Evolutionary conservation across 2,888 invertebrate genomes (phyloP).

Genomic region (Papilio demoleus): DNA sequence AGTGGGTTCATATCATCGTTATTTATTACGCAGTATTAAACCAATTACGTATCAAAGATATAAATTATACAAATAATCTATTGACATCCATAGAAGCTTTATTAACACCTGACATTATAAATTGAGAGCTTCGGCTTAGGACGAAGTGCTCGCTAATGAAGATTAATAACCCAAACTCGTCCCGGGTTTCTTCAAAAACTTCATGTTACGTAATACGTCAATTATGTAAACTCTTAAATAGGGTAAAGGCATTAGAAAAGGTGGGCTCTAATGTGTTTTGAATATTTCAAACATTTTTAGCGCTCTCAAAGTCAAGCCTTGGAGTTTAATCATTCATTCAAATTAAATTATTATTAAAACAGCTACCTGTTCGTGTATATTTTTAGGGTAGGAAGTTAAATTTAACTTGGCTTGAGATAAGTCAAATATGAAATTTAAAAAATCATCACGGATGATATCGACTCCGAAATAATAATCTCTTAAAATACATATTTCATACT

Average conservation of each 20-base stretch:
- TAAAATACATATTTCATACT: neutral
- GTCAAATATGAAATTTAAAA: too few species aligned
- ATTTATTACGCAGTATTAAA: neutral
- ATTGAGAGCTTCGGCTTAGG: slow-evolving; percentile 34
- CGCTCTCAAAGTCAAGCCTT: neutral
- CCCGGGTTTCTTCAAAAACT: slow-evolving; percentile 32
- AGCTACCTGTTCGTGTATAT: neutral
- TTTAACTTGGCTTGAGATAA: too few species aligned
- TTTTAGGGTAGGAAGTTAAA: too few species aligned
- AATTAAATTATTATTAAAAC: neutral
- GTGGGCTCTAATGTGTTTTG: slow-evolving; percentile 29
- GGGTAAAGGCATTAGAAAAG: slow-evolving; percentile 21
- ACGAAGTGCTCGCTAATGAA: slow-evolving; percentile 36
- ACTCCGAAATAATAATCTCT: neutral
- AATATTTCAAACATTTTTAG: slow-evolving; percentile 23
- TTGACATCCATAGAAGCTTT: slow-evolving; percentile 27
- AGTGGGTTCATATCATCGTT: too few species aligned
- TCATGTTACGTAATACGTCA: slow-evolving; percentile 36
- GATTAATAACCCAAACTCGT: slow-evolving; percentile 36
- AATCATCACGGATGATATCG: too few species aligned
- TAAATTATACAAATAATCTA: slow-evolving; percentile 24
- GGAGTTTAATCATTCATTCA: neutral
- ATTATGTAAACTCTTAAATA: slow-evolving; percentile 30
- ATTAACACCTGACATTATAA: slow-evolving; percentile 35
- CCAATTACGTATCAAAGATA: neutral